phyloP scores from a whole-genome alignment of 2,888 invertebrate species.

The Ditula angustiorana region DNA sequence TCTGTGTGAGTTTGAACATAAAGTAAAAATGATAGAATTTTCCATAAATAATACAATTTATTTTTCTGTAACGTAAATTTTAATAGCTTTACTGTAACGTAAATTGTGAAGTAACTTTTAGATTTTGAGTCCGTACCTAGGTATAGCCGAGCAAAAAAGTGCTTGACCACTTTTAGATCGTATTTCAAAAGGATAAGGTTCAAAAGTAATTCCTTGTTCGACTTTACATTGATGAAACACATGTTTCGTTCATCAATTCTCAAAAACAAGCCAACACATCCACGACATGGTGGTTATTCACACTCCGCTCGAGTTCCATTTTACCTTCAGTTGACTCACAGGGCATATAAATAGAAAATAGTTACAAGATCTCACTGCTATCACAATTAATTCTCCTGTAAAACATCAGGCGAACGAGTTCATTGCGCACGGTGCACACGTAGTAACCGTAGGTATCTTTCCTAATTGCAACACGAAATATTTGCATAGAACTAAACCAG shows the following conservation, averaged over 20 bases:
- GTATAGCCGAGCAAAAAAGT: too few species aligned
- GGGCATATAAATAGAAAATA: constrained; percentile 4
- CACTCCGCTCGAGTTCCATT: background rate
- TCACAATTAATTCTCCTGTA: constrained; percentile 7
- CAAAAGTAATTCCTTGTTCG: too few species aligned
- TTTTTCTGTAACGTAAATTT: too few species aligned
- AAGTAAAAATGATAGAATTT: too few species aligned
- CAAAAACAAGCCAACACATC: background rate
- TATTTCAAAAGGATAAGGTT: too few species aligned
- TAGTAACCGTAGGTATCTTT: constrained; percentile 7
- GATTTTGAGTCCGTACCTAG: too few species aligned
- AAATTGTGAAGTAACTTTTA: background rate
- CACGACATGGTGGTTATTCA: background rate
- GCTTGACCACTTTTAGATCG: too few species aligned
- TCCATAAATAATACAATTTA: too few species aligned
- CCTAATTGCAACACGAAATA: constrained; percentile 20
- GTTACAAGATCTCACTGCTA: background rate
- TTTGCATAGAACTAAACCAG: constrained; percentile 16
- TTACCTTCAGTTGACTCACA: background rate
- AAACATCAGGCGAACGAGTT: background rate
- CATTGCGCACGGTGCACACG: constrained; percentile 6
- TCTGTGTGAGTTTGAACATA: too few species aligned
- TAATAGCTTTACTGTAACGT: background rate
- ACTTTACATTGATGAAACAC: background rate
- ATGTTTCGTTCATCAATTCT: background rate